Conservation (phyloP, 2,113 vertebrate species). For the Cinclus mexicanus region DNA sequence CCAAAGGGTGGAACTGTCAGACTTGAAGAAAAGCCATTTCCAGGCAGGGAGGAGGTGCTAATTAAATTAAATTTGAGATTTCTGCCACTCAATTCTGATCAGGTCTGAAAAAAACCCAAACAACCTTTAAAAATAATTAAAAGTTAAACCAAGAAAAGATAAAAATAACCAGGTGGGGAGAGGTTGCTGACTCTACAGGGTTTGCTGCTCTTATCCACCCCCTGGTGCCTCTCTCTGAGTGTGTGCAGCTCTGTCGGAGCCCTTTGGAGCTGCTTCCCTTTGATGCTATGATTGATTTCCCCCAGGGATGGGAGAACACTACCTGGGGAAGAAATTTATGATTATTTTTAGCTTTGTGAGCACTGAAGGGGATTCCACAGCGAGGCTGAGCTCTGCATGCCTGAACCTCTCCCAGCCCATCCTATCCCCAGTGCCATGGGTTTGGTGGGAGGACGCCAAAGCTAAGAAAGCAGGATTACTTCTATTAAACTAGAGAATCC, state of each 20-base stretch:
- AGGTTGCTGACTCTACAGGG: background rate
- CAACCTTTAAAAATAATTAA: background rate
- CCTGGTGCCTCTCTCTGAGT: background rate
- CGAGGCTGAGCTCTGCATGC: background rate
- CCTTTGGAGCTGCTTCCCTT: conserved; percentile 67
- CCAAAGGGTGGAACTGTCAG: conserved; percentile 8
- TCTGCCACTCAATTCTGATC: background rate
- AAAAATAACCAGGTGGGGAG: background rate
- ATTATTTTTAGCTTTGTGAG: conserved; percentile 56
- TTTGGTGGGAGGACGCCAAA: background rate
- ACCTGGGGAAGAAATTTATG: conserved; percentile 68
- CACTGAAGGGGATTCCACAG: conserved; percentile 10
- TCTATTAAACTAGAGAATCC: background rate
- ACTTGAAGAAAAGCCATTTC: conserved; percentile 37
- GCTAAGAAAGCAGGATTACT: background rate
- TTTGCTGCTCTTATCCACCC: background rate
- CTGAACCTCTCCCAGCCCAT: background rate
- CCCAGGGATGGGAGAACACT: conserved; percentile 43
- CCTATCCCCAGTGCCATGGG: fast-evolving
- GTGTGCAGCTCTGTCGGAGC: background rate
- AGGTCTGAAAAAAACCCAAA: background rate
- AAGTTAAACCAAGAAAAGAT: background rate
- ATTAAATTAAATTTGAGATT: conserved; percentile 52
- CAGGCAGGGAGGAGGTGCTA: conserved; percentile 45
- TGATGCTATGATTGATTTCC: conserved; percentile 71